Evolutionary conservation across 2,113 vertebrate species (phyloP).

Genomic region (Syngnathus typhle): DNA sequence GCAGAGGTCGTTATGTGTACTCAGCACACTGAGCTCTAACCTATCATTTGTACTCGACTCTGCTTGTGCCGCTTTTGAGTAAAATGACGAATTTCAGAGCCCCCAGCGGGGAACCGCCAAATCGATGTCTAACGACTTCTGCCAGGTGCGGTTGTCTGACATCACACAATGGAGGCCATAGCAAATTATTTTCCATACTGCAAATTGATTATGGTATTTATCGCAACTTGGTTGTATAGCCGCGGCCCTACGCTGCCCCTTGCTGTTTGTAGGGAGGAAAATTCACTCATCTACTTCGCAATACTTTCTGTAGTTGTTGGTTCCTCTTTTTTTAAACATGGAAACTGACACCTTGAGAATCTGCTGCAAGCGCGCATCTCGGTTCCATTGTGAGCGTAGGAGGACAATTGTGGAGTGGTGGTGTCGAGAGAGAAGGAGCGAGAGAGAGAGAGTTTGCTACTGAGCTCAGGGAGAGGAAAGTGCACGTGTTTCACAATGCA

Average conservation of each 20-base stretch:
- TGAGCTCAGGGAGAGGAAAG: conserved; percentile 22
- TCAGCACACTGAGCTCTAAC: neutral
- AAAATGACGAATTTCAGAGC: too few species aligned
- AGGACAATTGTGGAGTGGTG: conserved; percentile 38
- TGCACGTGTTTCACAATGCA: neutral
- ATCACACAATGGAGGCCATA: neutral
- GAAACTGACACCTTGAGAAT: conserved; percentile 50
- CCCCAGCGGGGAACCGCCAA: neutral
- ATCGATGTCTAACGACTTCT: neutral
- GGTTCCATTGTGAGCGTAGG: conserved; percentile 58
- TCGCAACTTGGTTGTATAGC: neutral
- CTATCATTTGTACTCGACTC: neutral
- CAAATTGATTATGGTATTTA: neutral
- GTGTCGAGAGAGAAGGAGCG: conserved; percentile 28
- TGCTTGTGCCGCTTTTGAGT: neutral
- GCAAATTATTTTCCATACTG: neutral
- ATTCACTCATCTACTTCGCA: neutral
- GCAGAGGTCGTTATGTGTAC: neutral
- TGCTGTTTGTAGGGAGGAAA: neutral
- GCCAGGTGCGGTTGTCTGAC: neutral
- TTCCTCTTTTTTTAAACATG: conserved; percentile 8
- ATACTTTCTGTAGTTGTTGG: conserved; percentile 12
- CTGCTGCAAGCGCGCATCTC: conserved; percentile 38
- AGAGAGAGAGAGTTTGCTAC: conserved; percentile 1
- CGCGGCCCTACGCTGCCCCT: neutral